Conservation (phyloP, 1,140 invertebrate genomes). For the Adelges cooleyi region DNA sequence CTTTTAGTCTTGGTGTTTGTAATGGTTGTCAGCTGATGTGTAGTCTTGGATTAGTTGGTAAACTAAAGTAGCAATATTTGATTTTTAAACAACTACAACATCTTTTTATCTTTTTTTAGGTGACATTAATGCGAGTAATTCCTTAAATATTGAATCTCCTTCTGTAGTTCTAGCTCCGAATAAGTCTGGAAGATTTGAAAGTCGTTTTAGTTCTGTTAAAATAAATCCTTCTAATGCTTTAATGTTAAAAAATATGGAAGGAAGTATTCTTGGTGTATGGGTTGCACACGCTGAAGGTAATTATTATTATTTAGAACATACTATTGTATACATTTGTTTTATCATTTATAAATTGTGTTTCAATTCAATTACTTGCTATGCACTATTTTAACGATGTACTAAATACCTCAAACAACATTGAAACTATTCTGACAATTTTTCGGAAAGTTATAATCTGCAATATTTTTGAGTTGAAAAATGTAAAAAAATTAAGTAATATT, state of each 20-base stretch:
- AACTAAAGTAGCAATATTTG: no score
- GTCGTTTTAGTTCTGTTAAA: conserved; percentile 73
- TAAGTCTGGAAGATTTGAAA: conserved; percentile 79
- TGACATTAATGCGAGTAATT: background rate
- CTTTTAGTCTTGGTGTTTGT: conserved; percentile 92
- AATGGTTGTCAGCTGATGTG: conserved; percentile 96
- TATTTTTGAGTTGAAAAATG: no score
- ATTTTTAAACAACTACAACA: no score
- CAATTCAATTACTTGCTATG: no score
- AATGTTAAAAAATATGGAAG: conserved; percentile 79
- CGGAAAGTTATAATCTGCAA: no score
- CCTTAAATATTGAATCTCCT: conserved; percentile 11
- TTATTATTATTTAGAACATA: background rate
- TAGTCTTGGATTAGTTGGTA: conserved; percentile 64
- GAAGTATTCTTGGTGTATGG: conserved; percentile 80
- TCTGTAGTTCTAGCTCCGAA: conserved; percentile 72
- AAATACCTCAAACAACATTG: no score
- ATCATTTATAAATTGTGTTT: no score
- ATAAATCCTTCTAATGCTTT: conserved; percentile 63
- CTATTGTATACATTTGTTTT: no score
- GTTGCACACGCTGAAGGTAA: conserved; percentile 92
- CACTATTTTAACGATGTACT: no score
- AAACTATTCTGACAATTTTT: no score
- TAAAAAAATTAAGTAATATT: no score
- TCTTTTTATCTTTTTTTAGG: background rate